Evolutionary conservation across 2,113 vertebrate species (phyloP).

Genomic region (Procavia capensis): DNA sequence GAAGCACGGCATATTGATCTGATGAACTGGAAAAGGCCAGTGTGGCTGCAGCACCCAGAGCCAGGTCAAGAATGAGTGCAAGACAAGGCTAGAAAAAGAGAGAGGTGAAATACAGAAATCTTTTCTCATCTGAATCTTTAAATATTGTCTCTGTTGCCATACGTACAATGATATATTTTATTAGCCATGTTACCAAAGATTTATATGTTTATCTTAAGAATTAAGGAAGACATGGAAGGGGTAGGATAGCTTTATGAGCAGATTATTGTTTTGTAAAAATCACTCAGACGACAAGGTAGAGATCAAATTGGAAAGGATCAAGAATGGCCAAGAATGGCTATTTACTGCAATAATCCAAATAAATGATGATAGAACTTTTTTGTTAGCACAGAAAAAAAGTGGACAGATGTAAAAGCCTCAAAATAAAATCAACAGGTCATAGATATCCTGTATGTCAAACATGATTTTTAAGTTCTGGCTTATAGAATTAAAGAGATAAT

Average conservation of each 20-base stretch:
- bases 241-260: neutral
- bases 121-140: no score
- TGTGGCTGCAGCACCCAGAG: no score
- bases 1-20: neutral
- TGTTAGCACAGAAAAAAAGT: neutral
- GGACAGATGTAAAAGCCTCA: neutral
- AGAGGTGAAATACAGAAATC: no score
- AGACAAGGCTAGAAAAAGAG: no score
- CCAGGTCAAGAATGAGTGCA: no score
- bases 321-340: neutral
- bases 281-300: neutral
- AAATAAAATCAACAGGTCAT: neutral
- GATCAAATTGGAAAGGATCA: neutral
- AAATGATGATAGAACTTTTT: neutral
- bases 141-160: no score
- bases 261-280: conserved; percentile 9
- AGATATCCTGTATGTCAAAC: neutral
- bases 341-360: neutral
- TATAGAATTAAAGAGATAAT: neutral
- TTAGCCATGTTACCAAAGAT: neutral
- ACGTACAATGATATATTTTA: neutral
- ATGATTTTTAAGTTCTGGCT: neutral
- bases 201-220: neutral
- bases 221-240: neutral
- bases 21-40: neutral